Conservation (phyloP, 2,113 vertebrate species). For the Diadophis punctatus region DNA sequence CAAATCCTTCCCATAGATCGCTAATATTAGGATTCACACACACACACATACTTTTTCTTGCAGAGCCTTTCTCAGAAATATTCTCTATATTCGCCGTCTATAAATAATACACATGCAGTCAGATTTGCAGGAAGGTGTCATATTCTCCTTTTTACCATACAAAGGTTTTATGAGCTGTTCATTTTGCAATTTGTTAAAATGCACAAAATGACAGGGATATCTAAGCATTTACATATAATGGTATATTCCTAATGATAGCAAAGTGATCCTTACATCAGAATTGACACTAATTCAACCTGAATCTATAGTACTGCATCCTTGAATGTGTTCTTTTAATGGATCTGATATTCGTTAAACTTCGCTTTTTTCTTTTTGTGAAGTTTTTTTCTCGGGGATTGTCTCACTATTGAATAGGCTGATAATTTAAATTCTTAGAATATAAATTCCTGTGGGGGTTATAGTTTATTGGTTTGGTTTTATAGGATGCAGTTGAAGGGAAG, state of each 20-base stretch:
- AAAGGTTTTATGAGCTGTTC: background rate
- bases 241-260: background rate
- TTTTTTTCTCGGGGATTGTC: background rate
- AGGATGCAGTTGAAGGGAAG: too few species aligned
- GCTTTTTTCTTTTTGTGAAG: background rate
- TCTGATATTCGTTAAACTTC: background rate
- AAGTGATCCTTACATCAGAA: background rate
- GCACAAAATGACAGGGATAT: background rate
- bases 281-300: background rate
- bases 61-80: background rate
- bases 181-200: background rate
- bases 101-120: background rate
- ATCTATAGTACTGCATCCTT: background rate
- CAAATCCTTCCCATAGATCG: background rate
- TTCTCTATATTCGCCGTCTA: background rate
- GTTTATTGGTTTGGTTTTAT: background rate
- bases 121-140: background rate
- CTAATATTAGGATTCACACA: background rate
- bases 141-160: background rate
- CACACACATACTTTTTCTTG: background rate
- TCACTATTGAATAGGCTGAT: background rate
- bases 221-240: background rate
- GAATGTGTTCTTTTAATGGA: background rate
- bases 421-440: background rate
- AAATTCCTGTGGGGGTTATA: background rate